Base-by-base conservation (phyloP, 2,113 vertebrate species). In the Zeus faber region DNA sequence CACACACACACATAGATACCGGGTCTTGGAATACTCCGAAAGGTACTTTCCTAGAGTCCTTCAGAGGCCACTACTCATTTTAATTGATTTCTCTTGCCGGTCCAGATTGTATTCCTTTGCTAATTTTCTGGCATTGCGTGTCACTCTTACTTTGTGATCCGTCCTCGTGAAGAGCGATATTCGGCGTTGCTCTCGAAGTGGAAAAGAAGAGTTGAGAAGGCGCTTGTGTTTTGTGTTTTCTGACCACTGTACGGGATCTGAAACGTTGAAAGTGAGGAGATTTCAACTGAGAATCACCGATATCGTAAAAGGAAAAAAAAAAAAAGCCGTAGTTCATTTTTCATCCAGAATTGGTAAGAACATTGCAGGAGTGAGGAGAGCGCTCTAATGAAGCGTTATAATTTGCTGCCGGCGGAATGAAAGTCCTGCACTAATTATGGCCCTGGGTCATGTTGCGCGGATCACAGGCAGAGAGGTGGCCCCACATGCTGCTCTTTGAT, bases 61-160 rank as follows among this genome's bases (percentile, higher is more conserved):
- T 74, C 81, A 85, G 86, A 81, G 83, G 86, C 80, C 84, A 83
- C 70, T 82, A 72, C 56, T 78, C 76, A 67, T 74, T 80, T 71
- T 83, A 85, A 74, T 77, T 58, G 64, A 64, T 77, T 59, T 55
- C 31, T 40, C 59, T 48, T 62, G 71, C 21, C 10, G 16, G 21
- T 20, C 10, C 7, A 62, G 59, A 60, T 61, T 71, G 60, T 13
- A 45, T 43, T 62, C 17, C 52, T n/a, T n/a, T n/a, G n/a, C n/a
- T n/a, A n/a, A n/a, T n/a, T n/a, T n/a, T n/a, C n/a, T n/a, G n/a
- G n/a, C n/a, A n/a, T n/a, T n/a, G n/a, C n/a, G n/a, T n/a, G n/a
- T n/a, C n/a, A n/a, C n/a, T n/a, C n/a, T n/a, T n/a, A n/a, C n/a
- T n/a, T n/a, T n/a, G n/a, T n/a, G n/a, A n/a, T n/a, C n/a, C n/a